These are phyloP conservation scores for Eristalis tenax DNA, from an alignment of 2,888 invertebrate genomes.

Conservation along the genomic window DNA sequence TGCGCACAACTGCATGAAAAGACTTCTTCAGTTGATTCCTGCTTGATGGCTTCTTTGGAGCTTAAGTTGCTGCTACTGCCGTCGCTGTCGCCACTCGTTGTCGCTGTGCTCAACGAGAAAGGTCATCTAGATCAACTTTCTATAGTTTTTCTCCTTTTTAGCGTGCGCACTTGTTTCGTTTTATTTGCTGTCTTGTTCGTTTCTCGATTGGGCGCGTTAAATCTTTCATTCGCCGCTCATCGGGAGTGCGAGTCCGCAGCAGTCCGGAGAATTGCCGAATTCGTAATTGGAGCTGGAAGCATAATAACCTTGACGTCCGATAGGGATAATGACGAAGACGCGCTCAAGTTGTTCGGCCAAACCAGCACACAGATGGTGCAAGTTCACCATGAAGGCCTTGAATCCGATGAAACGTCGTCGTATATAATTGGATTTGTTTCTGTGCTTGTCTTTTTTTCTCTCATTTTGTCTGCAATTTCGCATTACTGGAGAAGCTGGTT, in stretches of 20 bases:
- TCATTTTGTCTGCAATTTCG: not conserved
- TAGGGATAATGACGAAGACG: slow-evolving; percentile 25
- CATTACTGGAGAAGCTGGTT: not conserved
- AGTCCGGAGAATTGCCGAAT: slow-evolving; percentile 36
- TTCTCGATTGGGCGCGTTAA: slow-evolving; percentile 37
- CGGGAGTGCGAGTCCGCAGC: not conserved
- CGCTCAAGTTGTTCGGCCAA: slow-evolving; percentile 28
- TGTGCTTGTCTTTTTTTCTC: slow-evolving; percentile 11
- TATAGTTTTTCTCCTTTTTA: slow-evolving; percentile 20
- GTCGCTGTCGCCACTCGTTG: not conserved
- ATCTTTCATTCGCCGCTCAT: slow-evolving; percentile 42
- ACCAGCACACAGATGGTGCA: slow-evolving; percentile 21
- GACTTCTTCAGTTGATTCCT: slow-evolving; percentile 10
- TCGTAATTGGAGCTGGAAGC: slow-evolving; percentile 52
- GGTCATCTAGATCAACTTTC: slow-evolving; percentile 71
- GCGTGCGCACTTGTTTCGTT: not conserved
- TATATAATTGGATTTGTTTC: slow-evolving; percentile 47
- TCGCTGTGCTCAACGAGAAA: slow-evolving; percentile 30
- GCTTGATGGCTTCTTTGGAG: not conserved
- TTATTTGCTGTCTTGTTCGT: not conserved
- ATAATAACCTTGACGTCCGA: slow-evolving; percentile 52
- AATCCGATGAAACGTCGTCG: not conserved
- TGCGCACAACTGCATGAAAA: slow-evolving; percentile 31
- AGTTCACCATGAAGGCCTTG: slow-evolving; percentile 9
- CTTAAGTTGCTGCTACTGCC: not conserved